These are phyloP conservation scores for Chouioia cunea DNA, from an alignment of 2,888 invertebrate species.

Conservation along the genomic window DNA sequence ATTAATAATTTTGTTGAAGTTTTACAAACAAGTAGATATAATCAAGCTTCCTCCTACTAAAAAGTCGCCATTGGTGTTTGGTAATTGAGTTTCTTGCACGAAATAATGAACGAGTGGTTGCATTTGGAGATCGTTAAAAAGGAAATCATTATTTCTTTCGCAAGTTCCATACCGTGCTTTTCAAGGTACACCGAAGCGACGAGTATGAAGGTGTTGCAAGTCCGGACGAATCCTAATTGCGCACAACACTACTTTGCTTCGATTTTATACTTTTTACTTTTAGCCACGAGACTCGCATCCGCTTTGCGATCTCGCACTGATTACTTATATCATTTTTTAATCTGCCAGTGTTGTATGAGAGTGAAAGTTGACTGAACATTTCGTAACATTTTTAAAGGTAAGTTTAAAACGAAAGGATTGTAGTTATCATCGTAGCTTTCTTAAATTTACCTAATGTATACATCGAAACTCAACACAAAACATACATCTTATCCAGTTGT, in stretches of 20 bases:
- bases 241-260: slow-evolving; percentile 21
- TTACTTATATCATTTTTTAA: neutral
- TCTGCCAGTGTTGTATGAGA: neutral
- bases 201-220: slow-evolving; percentile 34
- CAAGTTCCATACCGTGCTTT: slow-evolving; percentile 35
- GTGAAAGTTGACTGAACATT: no score
- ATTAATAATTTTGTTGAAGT: slow-evolving; percentile 34
- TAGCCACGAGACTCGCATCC: slow-evolving; percentile 2
- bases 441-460: no score
- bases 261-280: slow-evolving; percentile 32
- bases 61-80: slow-evolving; percentile 28
- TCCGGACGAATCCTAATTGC: slow-evolving; percentile 34
- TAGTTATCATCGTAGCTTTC: no score
- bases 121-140: slow-evolving; percentile 40
- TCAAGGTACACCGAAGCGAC: slow-evolving; percentile 26
- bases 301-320: no score
- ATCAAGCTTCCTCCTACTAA: slow-evolving; percentile 39
- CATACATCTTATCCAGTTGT: no score
- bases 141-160: slow-evolving; percentile 48
- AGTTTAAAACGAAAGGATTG: no score
- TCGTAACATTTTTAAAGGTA: no score
- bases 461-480: no score
- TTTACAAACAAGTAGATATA: slow-evolving; percentile 31
- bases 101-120: slow-evolving; percentile 36
- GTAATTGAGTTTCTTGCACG: slow-evolving; percentile 39